phyloP scores from a whole-genome alignment of 2,113 vertebrate species.

The Camelus bactrianus region DNA sequence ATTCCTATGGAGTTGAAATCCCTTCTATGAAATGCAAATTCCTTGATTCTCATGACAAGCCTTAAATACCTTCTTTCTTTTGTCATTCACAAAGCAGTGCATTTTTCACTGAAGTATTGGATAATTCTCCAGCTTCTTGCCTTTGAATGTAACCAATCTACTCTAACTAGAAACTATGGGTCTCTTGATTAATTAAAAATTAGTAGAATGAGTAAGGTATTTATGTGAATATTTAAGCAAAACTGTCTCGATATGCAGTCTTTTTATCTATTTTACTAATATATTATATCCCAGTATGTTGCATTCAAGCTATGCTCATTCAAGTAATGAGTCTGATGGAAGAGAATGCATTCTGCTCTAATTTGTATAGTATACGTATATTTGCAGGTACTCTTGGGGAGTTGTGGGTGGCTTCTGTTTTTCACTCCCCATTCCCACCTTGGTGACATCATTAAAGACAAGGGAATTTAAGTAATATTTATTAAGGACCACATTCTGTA shows the following conservation, averaged over 20 bases:
- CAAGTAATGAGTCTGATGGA: background rate
- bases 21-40: slow-evolving; percentile 85
- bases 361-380: background rate
- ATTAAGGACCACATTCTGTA: background rate
- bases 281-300: background rate
- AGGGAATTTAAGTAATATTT: background rate
- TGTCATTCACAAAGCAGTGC: slow-evolving; percentile 76
- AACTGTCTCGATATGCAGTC: background rate
- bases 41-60: slow-evolving; percentile 74
- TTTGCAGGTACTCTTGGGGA: background rate
- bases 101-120: background rate
- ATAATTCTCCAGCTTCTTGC: slow-evolving; percentile 8
- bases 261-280: background rate
- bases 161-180: slow-evolving; percentile 62
- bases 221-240: slow-evolving; percentile 43
- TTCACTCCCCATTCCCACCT: background rate
- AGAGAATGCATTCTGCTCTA: background rate
- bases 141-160: background rate
- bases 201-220: background rate
- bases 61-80: slow-evolving; percentile 74
- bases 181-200: background rate
- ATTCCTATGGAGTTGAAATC: slow-evolving; percentile 83
- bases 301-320: background rate
- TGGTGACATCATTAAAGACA: background rate
- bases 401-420: background rate